phyloP scores from a whole-genome alignment of 2,797 vertebrate genomes.

The Muscicapa comitata region DNA sequence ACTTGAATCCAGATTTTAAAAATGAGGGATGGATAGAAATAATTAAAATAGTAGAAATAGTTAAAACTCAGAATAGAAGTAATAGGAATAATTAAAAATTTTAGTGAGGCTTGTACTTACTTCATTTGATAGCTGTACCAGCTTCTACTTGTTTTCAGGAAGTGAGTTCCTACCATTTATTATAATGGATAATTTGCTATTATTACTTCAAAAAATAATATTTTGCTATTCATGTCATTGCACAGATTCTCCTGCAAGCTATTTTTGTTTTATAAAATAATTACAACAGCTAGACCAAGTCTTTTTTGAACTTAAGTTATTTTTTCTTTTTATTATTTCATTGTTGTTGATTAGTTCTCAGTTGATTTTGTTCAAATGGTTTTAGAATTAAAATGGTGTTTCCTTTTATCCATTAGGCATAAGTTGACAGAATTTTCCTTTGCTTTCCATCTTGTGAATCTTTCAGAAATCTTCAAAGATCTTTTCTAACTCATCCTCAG shows the following conservation, averaged over 20 bases:
- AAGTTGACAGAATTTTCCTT: background rate
- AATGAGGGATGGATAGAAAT: background rate
- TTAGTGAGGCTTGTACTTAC: background rate
- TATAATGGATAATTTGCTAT: background rate
- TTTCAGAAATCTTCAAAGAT: background rate
- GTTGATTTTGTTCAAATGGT: background rate
- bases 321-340: background rate
- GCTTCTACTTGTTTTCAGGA: background rate
- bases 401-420: background rate
- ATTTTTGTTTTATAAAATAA: background rate
- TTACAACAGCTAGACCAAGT: background rate
- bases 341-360: background rate
- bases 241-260: background rate
- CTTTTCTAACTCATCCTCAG: background rate
- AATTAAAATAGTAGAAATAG: background rate
- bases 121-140: background rate
- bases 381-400: background rate
- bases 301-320: rapidly evolving
- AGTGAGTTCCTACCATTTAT: background rate
- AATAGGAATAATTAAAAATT: background rate
- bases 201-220: background rate
- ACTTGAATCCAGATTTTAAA: background rate
- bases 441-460: background rate
- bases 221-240: background rate
- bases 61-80: background rate